Evolutionary conservation across 2,888 invertebrate genomes (phyloP).

Genomic region (Thysanoteuthis rhombus): DNA sequence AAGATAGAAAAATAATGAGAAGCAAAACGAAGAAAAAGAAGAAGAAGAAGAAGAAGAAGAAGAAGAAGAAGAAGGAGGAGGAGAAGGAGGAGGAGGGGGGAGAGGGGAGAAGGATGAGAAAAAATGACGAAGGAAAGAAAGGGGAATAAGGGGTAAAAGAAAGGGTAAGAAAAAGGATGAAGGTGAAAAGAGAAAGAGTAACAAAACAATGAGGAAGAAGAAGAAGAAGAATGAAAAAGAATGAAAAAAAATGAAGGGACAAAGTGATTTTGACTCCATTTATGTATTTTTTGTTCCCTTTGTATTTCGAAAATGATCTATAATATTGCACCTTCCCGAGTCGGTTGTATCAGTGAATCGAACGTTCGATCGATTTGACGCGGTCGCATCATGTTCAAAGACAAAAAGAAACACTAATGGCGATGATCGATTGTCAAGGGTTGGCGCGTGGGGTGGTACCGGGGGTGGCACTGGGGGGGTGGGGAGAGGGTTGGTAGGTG

Average conservation of each 20-base stretch:
- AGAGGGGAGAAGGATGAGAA: neutral
- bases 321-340: neutral
- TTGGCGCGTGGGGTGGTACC: neutral
- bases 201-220: neutral
- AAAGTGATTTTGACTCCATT: neutral
- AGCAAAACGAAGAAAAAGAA: neutral
- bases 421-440: neutral
- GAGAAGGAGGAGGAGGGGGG: neutral
- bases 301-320: neutral
- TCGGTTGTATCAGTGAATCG: neutral
- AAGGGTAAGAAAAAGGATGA: neutral
- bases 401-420: slow-evolving; percentile 12
- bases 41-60: neutral
- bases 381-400: neutral
- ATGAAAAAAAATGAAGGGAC: neutral
- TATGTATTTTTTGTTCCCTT: neutral
- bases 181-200: too few species aligned
- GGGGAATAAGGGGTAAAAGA: neutral
- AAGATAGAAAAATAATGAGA: too few species aligned
- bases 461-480: too few species aligned
- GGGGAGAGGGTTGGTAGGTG: too few species aligned
- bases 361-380: neutral
- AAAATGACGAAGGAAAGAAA: neutral
- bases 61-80: neutral
- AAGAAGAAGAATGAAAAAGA: neutral